Base-by-base conservation (phyloP, 2,797 vertebrate genomes). In the Microtus californicus region DNA sequence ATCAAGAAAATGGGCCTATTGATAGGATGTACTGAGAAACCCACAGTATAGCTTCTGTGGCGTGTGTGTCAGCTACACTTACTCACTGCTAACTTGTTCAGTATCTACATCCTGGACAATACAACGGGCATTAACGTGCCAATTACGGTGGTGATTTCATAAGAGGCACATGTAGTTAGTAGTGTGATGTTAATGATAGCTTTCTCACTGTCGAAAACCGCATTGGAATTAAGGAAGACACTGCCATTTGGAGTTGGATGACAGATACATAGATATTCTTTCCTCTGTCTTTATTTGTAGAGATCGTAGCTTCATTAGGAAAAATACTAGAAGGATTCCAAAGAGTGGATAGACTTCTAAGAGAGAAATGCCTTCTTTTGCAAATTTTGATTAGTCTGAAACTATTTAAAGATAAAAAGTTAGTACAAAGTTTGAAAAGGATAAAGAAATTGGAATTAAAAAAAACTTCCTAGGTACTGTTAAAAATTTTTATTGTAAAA, bases 341-440 rank as follows among this genome's bases (percentile, higher is more conserved):
- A 71, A 71, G 29, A 71, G 31, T 27, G 19, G 45, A 71, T 37
- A 13, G 34, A 25, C 45, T 15, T 86, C 34, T 34, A 54, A 83
- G 45, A 69, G 1, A n/a, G 12, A 54, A 48, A 34, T 31, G 5
- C 15, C 5, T 59, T 6, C 61, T 48, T n/a, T 92, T 82, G 3
- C 14, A 86, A 76, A 40, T 78, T 89, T 89, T 91, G 34, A 34
- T 88, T 88, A 85, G 59, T 81, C 17, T 89, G 59, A 93, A 95
- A 88, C 83, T 40, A 93, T 77, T 92, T 91, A 17, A 90, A 93
- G 74, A n/a, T 83, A 94, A 95, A 63, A 65, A 90, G 69, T 73
- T 31, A 6, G 43, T 79, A 56, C 85, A 91, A 43, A 71, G 45
- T 73, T 54, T 87, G 19, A 43, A 83, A 91, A 71, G 43, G 81